Evolutionary conservation across 2,113 vertebrate species (phyloP).

Genomic region (Rhinichthys klamathensis): DNA sequence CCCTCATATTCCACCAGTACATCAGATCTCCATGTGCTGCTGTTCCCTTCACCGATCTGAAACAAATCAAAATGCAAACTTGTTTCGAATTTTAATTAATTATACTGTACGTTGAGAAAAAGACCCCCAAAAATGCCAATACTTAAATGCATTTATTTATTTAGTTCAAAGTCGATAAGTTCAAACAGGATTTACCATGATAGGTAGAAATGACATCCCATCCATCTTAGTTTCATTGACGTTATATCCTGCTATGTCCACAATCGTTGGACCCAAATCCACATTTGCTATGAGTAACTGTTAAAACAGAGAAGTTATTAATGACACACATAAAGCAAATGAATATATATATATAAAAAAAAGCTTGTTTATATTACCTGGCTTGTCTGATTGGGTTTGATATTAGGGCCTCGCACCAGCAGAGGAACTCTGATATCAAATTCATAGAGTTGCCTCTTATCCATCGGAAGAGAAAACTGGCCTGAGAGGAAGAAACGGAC

Average conservation of each 20-base stretch:
- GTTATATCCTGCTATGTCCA: constrained; percentile 90
- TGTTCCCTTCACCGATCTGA: constrained; percentile 81
- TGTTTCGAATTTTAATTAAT: background rate
- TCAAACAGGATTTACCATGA: constrained; percentile 79
- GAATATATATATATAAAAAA: background rate
- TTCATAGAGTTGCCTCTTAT: constrained; percentile 96
- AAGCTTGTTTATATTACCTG: background rate
- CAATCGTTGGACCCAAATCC: constrained; percentile 93
- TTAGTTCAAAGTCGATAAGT: background rate
- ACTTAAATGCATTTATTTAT: background rate
- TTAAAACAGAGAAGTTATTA: background rate
- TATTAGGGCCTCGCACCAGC: constrained; percentile 91
- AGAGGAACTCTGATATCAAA: constrained; percentile 97
- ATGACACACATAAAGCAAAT: background rate
- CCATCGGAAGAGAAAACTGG: constrained; percentile 95
- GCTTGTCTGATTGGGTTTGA: constrained; percentile 87
- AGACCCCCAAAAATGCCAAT: too few relatives aligned
- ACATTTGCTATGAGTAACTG: constrained; percentile 93
- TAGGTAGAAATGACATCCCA: constrained; percentile 87
- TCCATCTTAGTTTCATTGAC: constrained; percentile 94
- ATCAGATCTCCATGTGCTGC: constrained; percentile 90
- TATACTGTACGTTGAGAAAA: too few relatives aligned
- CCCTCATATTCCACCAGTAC: constrained; percentile 95
- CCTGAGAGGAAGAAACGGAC: constrained; percentile 71
- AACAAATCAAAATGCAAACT: background rate